Conservation (phyloP, 2,113 vertebrate species). For the Archocentrus centrarchus region DNA sequence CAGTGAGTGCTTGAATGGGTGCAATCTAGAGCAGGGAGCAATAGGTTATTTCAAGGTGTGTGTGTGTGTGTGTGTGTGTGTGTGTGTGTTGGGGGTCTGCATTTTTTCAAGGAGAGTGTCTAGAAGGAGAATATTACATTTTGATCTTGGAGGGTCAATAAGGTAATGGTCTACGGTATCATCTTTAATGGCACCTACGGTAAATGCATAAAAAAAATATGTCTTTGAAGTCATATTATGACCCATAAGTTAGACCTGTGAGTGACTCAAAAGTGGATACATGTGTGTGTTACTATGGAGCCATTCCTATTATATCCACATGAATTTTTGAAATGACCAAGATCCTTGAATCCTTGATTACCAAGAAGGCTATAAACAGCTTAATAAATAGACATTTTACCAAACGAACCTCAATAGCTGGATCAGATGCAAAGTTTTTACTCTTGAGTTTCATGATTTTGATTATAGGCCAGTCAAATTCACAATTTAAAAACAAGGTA, state of each 20-base stretch:
- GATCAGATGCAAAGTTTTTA: no score
- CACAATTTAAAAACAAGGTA: no score
- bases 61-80: neutral
- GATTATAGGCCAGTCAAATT: no score
- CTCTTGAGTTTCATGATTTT: no score
- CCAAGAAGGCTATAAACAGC: no score
- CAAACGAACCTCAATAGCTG: no score
- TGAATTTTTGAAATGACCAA: no score
- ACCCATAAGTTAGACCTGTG: neutral
- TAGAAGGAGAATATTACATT: constrained; percentile 2
- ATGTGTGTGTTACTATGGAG: no score
- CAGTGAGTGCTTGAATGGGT: neutral
- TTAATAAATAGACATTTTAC: no score
- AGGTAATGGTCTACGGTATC: neutral
- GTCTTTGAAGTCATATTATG: neutral
- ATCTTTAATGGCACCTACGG: neutral
- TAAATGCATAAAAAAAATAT: neutral
- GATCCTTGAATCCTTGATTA: no score
- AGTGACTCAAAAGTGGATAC: neutral
- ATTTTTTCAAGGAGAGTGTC: neutral
- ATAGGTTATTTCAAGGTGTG: constrained; percentile 9
- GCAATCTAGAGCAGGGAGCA: neutral
- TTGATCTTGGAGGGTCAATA: constrained; percentile 14
- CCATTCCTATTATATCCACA: no score
- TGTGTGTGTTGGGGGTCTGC: no score